phyloP scores from a whole-genome alignment of 64 coral and sea anemone species.

The Cladopsammia gracilis region DNA sequence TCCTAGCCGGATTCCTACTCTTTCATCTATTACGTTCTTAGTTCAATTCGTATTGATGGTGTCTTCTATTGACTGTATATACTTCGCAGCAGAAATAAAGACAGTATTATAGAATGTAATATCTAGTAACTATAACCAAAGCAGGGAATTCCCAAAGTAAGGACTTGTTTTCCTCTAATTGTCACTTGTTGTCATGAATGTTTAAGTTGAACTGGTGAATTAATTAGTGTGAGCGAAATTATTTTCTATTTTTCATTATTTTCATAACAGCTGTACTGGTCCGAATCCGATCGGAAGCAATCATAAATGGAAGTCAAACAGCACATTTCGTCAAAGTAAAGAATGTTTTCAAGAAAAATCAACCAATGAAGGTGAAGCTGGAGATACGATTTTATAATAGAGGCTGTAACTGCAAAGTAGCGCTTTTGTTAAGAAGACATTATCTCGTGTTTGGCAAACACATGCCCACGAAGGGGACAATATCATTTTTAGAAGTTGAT shows the following conservation, averaged over 20 bases:
- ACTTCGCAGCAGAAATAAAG: too few species aligned
- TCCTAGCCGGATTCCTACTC: too few species aligned
- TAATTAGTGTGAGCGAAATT: too few species aligned
- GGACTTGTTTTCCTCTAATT: too few species aligned
- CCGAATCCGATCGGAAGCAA: not conserved
- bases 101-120: too few species aligned
- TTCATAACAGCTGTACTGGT: not conserved
- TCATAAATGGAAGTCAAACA: not conserved
- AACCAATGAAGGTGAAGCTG: not conserved
- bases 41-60: too few species aligned
- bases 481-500: not conserved
- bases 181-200: too few species aligned
- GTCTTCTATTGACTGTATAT: too few species aligned
- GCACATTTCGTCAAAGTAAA: not conserved
- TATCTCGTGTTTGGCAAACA: conserved; percentile 1
- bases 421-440: not conserved
- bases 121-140: too few species aligned
- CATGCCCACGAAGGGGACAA: not conserved
- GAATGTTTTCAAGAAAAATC: not conserved
- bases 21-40: not conserved
- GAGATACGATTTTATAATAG: not conserved
- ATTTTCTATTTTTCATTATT: not conserved
- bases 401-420: not conserved
- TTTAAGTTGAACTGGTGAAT: too few species aligned
- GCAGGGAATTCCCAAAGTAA: too few species aligned